Base-by-base conservation (phyloP, 2,888 invertebrate genomes). In the Drosophila mercatorum region DNA sequence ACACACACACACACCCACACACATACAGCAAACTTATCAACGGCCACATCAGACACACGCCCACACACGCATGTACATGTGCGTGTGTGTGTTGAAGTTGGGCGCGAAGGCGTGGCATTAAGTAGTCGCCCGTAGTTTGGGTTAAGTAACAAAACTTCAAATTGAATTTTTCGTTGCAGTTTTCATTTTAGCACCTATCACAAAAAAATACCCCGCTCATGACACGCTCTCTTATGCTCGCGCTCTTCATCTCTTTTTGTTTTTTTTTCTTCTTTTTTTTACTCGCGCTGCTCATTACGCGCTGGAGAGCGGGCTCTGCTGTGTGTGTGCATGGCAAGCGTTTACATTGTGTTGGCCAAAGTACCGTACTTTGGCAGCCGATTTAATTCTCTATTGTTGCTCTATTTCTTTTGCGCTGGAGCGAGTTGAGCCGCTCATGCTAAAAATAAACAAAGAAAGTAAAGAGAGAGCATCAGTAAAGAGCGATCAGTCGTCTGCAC, bases 91-190 rank as follows among this genome's bases (percentile, higher is more conserved):
- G 55, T 26, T 68, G 81, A 78, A 68, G 69, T 71, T 44, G 80
- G 67, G 76, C 65, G 52, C 11, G 49, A n/a, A 56, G 78, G 76
- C 75, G 84, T 78, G 85, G 75, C 70, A 75, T 87, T 87, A 87
- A 89, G 84, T 89, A 89, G 89, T 85, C 80, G 75, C 71, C 51
- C 78, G 85, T 78, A 87, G 88, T 85, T 87, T 85, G 80, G 72
- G 85, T 89, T 85, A 89, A 89, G 85, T 85, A 89, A 89, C 85
- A 85, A 85, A 85, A 89, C 88, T 89, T 85, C 75, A 85, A 85
- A 85, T 85, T 89, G 85, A 88, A 85, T 85, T 85, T 85, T 87
- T 78, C 82, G 80, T 68, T 78, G 78, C 82, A 89, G 80, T 78
- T 87, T 81, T 75, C 83, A 76, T 86, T 84, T 86, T 87, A 87